These are phyloP conservation scores for Mustela erminea DNA, from an alignment of 2,797 vertebrate species.

Conservation along the genomic window DNA sequence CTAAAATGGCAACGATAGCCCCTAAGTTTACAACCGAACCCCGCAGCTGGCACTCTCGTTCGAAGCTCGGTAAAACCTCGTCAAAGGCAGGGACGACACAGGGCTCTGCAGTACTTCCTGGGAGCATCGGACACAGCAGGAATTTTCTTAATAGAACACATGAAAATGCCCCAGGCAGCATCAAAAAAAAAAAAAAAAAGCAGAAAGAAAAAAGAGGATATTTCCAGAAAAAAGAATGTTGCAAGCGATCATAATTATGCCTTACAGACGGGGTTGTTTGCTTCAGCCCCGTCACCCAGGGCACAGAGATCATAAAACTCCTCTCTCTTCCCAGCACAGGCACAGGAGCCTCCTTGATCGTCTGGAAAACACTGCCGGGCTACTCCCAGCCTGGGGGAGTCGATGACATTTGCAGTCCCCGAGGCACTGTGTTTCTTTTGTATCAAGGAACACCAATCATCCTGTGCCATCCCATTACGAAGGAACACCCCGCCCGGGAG, in stretches of 20 bases:
- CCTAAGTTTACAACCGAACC: background rate
- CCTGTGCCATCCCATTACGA: conserved; percentile 67
- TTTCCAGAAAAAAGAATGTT: conserved; percentile 64
- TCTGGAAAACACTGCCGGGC: conserved; percentile 79
- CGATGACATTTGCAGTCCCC: conserved; percentile 84
- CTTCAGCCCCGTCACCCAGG: conserved; percentile 70
- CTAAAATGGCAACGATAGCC: conserved; percentile 44
- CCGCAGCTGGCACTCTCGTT: conserved; percentile 50
- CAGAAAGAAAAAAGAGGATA: background rate
- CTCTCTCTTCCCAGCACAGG: conserved; percentile 77
- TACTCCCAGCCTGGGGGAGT: conserved; percentile 79
- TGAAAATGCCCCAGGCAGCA: conserved; percentile 77
- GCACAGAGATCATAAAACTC: conserved; percentile 80
- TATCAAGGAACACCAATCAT: conserved; percentile 84
- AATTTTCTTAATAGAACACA: conserved; percentile 77
- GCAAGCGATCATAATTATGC: conserved; percentile 77
- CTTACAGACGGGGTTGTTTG: conserved; percentile 82
- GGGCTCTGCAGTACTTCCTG: background rate
- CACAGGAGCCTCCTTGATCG: conserved; percentile 82
- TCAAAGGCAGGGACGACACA: conserved; percentile 51
- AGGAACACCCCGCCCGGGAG: conserved; percentile 1
- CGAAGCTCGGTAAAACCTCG: conserved; percentile 65
- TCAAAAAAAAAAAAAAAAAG: conserved; percentile 65
- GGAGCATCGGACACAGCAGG: conserved; percentile 59
- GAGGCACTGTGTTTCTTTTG: conserved; percentile 81